phyloP scores from a whole-genome alignment of 2,113 vertebrate species.

The Ochotona princeps region DNA sequence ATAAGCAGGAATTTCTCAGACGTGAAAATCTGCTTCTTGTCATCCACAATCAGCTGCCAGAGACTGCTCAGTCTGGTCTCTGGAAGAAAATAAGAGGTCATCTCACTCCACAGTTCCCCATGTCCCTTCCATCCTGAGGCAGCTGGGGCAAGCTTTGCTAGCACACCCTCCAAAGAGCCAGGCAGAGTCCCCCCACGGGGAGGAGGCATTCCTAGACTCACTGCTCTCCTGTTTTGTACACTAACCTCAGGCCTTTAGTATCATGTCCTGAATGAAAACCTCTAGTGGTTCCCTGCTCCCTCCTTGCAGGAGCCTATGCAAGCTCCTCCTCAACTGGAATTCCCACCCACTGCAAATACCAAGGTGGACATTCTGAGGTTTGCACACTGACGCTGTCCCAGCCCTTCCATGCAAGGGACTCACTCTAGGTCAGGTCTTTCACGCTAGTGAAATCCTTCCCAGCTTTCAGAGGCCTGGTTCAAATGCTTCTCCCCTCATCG shows the following conservation, averaged over 20 bases:
- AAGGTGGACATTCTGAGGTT: background rate
- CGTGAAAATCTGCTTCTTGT: slow-evolving; percentile 96
- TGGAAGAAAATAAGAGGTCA: slow-evolving; percentile 79
- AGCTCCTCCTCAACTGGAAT: background rate
- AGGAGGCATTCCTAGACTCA: background rate
- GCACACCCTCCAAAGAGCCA: background rate
- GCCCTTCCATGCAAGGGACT: background rate
- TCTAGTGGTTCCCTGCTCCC: background rate
- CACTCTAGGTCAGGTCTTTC: background rate
- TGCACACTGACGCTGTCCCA: background rate
- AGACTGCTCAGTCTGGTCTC: slow-evolving; percentile 92
- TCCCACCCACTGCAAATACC: background rate
- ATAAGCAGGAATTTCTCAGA: slow-evolving; percentile 96
- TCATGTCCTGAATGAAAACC: background rate
- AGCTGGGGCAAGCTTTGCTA: background rate
- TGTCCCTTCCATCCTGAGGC: background rate
- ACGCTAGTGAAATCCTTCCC: background rate
- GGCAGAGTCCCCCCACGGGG: too few species aligned
- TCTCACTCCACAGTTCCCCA: background rate
- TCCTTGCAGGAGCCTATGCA: background rate
- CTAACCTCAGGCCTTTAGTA: background rate
- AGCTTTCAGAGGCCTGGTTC: background rate
- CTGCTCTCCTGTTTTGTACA: background rate
- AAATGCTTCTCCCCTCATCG: background rate
- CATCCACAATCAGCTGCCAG: slow-evolving; percentile 96